Evolutionary conservation across 2,797 vertebrate species (phyloP), one percentile per base, ranked within the genome.

Genomic region (Chelon labrosus): DNA sequence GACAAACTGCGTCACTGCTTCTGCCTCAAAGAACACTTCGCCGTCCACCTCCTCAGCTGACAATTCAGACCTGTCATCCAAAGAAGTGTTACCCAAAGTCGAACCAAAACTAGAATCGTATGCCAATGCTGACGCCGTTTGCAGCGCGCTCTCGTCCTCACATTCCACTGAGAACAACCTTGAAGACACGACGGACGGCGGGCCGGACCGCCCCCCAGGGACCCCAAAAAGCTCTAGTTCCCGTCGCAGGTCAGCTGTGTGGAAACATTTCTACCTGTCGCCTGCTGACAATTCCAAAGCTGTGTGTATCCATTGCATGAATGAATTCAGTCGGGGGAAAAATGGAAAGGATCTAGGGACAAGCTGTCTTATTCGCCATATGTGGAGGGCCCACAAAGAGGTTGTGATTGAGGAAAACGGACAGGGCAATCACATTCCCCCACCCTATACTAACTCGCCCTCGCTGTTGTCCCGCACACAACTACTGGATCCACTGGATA

Each of bases 181-280:
- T 0, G 96, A 98, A 4, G 97, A 98, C 10, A 46, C 90, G 19
- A 88, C 89, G 22, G 97, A 97, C 13, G 89, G 86, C 10, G 85
- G 90, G 67, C 82, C 88, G 0, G 97, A 97, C 68, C 94, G 93
- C 69, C 89, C 80, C 82, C 87, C 94, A 6, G 93, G 95, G 20
- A 95, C 95, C 68, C 95, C 95, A 27, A 98, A 96, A 94, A 94
- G 90, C 66, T 94, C 96, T 0, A 98, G 96, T 82, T 99, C 97
- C 51, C 95, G 98, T 27, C 94, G 97, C 77, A 93, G 98, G 72
- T 99, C 98, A 0, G 98, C 97, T 14, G 97, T 99, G 20, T 99
- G 98, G 98, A 99, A 98, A 89, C 98, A 99, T 86, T 99, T 99
- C 84, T 99, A 98, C 91, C 93, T 99, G 81, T 99, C 98, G 0